A percentile compares a stretch with the other conserved stretches of the same genome.
Conservation (phyloP, 2,888 invertebrate species). For the Cryptocephalus primarius region DNA sequence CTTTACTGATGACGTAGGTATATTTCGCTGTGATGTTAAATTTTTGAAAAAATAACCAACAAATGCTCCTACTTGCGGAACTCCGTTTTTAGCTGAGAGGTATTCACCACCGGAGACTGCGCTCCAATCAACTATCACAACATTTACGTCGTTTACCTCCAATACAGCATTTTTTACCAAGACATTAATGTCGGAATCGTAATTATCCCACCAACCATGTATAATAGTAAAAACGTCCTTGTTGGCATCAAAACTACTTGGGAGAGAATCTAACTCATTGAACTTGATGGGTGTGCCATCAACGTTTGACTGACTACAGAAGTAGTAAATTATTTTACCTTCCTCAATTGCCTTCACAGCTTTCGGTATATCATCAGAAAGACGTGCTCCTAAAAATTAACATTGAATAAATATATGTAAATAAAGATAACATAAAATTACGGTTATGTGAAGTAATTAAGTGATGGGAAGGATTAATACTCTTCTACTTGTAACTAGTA, state of each 20-base stretch:
- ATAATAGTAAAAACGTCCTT: conserved; percentile 19
- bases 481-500: too few relatives aligned
- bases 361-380: too few relatives aligned
- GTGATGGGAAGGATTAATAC: too few relatives aligned
- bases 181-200: conserved; percentile 13
- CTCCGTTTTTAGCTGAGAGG: conserved; percentile 14
- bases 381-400: too few relatives aligned
- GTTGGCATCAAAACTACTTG: conserved; percentile 7
- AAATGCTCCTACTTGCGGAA: conserved; percentile 18
- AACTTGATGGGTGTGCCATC: background rate
- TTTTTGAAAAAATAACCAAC: conserved; percentile 19
- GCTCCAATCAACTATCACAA: conserved; percentile 29
- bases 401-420: too few relatives aligned
- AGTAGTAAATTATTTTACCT: background rate
- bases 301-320: background rate
- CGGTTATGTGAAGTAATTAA: too few relatives aligned
- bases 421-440: too few relatives aligned
- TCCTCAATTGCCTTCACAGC: too few relatives aligned
- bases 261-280: background rate
- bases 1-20: too few relatives aligned
- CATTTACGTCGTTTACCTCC: conserved; percentile 19
- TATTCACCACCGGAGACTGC: conserved; percentile 17
- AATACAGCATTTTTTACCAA: conserved; percentile 18
- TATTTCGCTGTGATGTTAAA: conserved; percentile 5
- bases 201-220: conserved; percentile 25